These are phyloP conservation scores for Muricea muricata DNA, from an alignment of 92 coral and sea anemone genomes.

Conservation along the genomic window DNA sequence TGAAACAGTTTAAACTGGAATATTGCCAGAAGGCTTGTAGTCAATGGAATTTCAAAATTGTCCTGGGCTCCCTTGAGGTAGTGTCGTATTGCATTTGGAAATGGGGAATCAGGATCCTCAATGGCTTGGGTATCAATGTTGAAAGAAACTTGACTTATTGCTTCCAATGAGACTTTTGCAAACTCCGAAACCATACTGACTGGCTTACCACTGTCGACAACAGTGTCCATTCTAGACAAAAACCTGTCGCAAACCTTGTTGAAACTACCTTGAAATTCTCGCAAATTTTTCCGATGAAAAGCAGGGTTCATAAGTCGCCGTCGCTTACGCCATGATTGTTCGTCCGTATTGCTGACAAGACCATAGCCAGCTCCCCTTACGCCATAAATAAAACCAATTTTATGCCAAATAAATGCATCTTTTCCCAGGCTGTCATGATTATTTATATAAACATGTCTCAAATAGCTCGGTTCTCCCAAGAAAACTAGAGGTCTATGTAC, in stretches of 20 bases:
- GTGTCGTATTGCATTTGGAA: slow-evolving; percentile 67
- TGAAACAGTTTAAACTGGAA: slow-evolving; percentile 45
- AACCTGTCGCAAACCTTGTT: slow-evolving; percentile 71
- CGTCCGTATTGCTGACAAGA: slow-evolving; percentile 66
- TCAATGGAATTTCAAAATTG: slow-evolving; percentile 55
- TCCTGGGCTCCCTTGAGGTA: slow-evolving; percentile 57
- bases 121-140: slow-evolving; percentile 68
- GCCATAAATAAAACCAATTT: slow-evolving; percentile 50
- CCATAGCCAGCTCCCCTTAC: slow-evolving; percentile 65
- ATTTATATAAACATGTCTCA: slow-evolving; percentile 51
- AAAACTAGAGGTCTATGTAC: slow-evolving; percentile 52
- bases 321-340: slow-evolving; percentile 73
- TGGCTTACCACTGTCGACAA: slow-evolving; percentile 62
- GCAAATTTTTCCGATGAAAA: slow-evolving; percentile 78
- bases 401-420: slow-evolving; percentile 15
- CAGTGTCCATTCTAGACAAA: slow-evolving; percentile 52
- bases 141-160: slow-evolving; percentile 92
- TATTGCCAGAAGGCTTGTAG: slow-evolving; percentile 55
- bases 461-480: slow-evolving; percentile 45
- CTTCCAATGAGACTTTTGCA: slow-evolving; percentile 77
- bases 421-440: slow-evolving; percentile 8
- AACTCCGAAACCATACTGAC: slow-evolving; percentile 76
- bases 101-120: slow-evolving; percentile 63
- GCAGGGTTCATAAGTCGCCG: slow-evolving; percentile 80
- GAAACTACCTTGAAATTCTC: slow-evolving; percentile 78